Conservation (phyloP, 2,888 invertebrate genomes). For the Boloria euphrosyne region DNA sequence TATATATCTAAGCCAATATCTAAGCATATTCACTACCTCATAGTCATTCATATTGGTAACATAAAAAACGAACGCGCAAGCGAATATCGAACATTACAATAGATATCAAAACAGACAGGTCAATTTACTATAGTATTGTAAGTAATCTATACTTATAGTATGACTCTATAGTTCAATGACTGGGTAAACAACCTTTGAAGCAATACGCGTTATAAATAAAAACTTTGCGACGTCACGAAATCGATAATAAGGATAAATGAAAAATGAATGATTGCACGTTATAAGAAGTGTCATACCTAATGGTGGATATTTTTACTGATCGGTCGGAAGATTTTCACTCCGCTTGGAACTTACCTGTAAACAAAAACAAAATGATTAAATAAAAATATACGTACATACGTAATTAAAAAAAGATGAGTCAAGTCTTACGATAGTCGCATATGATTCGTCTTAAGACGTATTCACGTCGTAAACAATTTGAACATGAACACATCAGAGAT, state of each 20-base stretch:
- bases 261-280: neutral
- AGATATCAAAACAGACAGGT: neutral
- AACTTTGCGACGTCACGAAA: neutral
- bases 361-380: constrained; percentile 1
- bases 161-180: constrained; percentile 7
- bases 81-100: no score
- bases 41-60: no score
- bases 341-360: constrained; percentile 9
- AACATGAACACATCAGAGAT: no score
- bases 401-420: no score
- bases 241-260: neutral
- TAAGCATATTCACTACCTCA: no score
- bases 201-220: constrained; percentile 4
- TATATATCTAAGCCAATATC: no score
- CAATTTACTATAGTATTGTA: neutral
- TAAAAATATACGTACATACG: neutral
- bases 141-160: neutral
- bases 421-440: no score
- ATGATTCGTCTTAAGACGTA: no score
- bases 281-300: neutral
- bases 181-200: constrained; percentile 1
- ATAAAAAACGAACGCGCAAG: no score
- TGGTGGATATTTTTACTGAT: no score
- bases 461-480: no score
- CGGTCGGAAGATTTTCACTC: neutral